Evolutionary conservation across 1,140 invertebrate genomes (phyloP).

Genomic region (Parasteatoda tepidariorum): DNA sequence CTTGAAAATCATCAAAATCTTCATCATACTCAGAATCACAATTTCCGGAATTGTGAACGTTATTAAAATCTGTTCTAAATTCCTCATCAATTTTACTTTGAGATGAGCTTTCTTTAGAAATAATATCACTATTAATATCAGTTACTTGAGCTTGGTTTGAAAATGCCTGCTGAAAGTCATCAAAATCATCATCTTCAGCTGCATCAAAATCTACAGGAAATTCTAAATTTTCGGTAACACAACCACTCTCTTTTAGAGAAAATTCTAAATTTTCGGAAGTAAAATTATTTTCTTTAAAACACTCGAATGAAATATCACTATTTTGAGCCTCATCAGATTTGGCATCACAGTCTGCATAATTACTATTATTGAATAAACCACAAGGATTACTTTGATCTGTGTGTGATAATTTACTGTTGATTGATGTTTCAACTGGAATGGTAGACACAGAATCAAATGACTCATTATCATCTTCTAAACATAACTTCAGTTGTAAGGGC

Average conservation of each 20-base stretch:
- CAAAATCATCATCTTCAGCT: slow-evolving; percentile 9
- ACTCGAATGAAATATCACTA: no score
- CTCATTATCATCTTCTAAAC: no score
- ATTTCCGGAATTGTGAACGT: background rate
- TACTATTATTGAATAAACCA: background rate
- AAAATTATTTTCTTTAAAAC: no score
- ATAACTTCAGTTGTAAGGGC: no score
- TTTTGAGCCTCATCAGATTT: background rate
- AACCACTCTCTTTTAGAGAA: background rate
- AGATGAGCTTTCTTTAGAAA: background rate
- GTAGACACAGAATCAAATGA: background rate
- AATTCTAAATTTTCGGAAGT: background rate
- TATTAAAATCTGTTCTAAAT: slow-evolving; percentile 18
- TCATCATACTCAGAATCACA: background rate
- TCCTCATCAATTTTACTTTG: background rate
- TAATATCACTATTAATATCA: background rate
- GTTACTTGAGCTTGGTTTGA: background rate
- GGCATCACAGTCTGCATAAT: background rate
- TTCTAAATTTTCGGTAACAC: background rate
- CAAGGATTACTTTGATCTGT: background rate
- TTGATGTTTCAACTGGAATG: background rate
- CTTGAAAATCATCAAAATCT: slow-evolving; percentile 30
- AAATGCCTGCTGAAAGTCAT: slow-evolving; percentile 12
- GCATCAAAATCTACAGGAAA: background rate
- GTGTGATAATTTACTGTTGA: no score